Evolutionary conservation across 2,888 invertebrate species (phyloP).

Genomic region (Volucella zonaria): DNA sequence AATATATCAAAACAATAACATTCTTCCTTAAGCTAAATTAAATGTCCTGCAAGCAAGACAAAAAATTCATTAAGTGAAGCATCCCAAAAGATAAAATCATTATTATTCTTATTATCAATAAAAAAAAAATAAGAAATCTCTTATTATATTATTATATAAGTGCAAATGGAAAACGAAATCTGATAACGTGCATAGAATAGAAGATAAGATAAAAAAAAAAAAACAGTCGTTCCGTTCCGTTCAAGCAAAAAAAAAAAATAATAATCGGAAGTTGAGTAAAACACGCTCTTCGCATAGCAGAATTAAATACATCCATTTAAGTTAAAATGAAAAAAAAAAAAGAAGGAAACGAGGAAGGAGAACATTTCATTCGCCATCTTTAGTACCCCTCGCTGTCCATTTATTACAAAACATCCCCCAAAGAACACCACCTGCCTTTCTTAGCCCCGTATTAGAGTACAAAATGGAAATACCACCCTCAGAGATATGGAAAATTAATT

Average conservation of each 20-base stretch:
- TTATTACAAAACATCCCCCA: constrained; percentile 61
- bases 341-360: constrained; percentile 30
- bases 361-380: constrained; percentile 31
- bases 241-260: constrained; percentile 10
- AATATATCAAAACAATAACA: constrained; percentile 1
- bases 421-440: constrained; percentile 56
- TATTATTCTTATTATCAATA: constrained; percentile 61
- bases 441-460: constrained; percentile 39
- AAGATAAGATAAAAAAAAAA: constrained; percentile 45
- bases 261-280: constrained; percentile 43
- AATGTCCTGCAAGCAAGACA: constrained; percentile 25
- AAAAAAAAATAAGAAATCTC: constrained; percentile 48
- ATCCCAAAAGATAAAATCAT: constrained; percentile 36
- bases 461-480: constrained; percentile 49
- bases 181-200: constrained; percentile 60
- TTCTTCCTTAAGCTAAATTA: constrained; percentile 12
- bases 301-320: constrained; percentile 72
- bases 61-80: constrained; percentile 39
- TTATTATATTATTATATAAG: constrained; percentile 43
- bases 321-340: constrained; percentile 60
- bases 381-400: constrained; percentile 57
- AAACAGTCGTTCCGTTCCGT: constrained; percentile 5
- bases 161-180: constrained; percentile 55
- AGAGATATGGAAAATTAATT: constrained; percentile 71
- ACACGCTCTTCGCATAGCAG: constrained; percentile 57